Evolutionary conservation across 2,797 vertebrate species (phyloP).

Genomic region (Poecile montanus): DNA sequence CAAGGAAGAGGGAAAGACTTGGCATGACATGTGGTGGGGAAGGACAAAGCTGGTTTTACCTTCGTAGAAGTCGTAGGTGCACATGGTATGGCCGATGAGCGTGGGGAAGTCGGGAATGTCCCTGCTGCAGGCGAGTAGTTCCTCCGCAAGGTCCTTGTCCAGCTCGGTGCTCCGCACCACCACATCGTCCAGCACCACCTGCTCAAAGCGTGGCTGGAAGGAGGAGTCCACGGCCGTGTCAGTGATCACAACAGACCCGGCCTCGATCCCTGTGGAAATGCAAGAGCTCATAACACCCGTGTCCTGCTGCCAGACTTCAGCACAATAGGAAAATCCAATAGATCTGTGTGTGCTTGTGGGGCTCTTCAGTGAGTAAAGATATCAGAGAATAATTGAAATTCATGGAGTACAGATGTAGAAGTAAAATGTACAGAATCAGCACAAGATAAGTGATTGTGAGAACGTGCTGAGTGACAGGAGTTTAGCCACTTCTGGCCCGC

Average conservation of each 20-base stretch:
- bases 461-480: background rate
- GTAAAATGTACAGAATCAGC: background rate
- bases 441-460: background rate
- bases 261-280: slow-evolving; percentile 77
- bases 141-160: slow-evolving; percentile 79
- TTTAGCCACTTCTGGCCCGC: background rate
- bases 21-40: background rate
- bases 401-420: background rate
- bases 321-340: fast-evolving
- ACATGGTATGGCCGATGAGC: slow-evolving; percentile 85
- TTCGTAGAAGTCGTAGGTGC: slow-evolving; percentile 91
- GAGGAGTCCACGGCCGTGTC: slow-evolving; percentile 85
- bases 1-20: fast-evolving
- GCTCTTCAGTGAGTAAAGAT: background rate
- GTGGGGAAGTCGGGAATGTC: slow-evolving; percentile 78
- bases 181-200: slow-evolving; percentile 86
- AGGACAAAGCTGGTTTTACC: slow-evolving; percentile 66
- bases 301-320: background rate
- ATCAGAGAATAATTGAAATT: background rate
- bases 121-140: slow-evolving; percentile 82
- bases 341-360: fast-evolving
- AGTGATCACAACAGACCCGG: slow-evolving; percentile 85
- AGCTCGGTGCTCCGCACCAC: slow-evolving; percentile 85
- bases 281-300: background rate
- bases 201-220: slow-evolving; percentile 84